Conservation (phyloP, 2,113 vertebrate genomes). For the Camelus dromedarius region DNA sequence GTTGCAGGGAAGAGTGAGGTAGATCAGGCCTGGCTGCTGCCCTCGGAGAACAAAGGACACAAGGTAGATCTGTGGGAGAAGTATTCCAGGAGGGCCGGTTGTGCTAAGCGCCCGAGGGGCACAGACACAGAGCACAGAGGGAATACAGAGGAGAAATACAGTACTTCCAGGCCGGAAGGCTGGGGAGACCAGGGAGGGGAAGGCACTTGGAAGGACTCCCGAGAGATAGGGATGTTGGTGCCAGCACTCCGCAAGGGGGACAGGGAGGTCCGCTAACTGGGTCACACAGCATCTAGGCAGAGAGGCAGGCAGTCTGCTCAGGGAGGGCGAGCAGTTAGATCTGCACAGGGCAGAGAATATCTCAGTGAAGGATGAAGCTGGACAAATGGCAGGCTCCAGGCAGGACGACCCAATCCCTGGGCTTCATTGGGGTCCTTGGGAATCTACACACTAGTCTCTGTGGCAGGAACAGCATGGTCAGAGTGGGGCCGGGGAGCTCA, state of each 20-base stretch:
- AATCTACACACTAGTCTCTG: rapidly evolving
- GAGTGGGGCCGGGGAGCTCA: rapidly evolving
- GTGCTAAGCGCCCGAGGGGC: rapidly evolving
- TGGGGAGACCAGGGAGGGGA: rapidly evolving
- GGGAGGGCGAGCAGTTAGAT: background rate
- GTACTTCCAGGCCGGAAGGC: background rate
- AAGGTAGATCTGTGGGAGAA: background rate
- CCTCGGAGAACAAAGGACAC: background rate
- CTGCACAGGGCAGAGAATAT: background rate
- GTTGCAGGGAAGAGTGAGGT: background rate
- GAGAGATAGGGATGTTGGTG: background rate
- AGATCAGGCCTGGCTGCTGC: background rate
- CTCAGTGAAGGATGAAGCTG: background rate
- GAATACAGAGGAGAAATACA: background rate
- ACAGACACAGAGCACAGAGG: background rate
- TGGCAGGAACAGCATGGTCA: background rate
- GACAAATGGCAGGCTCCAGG: background rate
- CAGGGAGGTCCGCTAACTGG: background rate
- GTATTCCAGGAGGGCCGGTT: background rate
- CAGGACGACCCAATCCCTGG: background rate
- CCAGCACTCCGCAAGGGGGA: background rate
- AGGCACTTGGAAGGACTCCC: background rate
- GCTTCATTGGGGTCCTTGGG: background rate
- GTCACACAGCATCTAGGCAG: background rate
- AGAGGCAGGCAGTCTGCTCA: background rate